These are phyloP conservation scores for Eulithis prunata DNA, from an alignment of 2,888 invertebrate genomes.

Conservation along the genomic window DNA sequence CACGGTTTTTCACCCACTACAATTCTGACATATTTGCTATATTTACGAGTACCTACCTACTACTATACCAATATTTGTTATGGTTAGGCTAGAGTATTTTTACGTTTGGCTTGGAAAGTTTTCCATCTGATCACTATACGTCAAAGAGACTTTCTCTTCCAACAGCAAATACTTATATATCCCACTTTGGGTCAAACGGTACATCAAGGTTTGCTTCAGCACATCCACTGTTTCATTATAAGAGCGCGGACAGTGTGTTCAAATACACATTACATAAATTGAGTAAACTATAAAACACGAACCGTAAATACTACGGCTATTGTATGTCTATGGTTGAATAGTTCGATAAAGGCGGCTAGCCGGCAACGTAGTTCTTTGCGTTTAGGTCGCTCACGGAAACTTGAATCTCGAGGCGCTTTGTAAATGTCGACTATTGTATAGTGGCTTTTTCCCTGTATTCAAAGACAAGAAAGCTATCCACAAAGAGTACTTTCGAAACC, in stretches of 20 bases:
- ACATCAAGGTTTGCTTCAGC: too few relatives aligned
- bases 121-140: too few relatives aligned
- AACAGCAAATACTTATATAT: too few relatives aligned
- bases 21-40: neutral
- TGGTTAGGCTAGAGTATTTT: too few relatives aligned
- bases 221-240: too few relatives aligned
- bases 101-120: too few relatives aligned
- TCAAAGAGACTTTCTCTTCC: too few relatives aligned
- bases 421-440: constrained; percentile 56
- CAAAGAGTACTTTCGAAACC: constrained; percentile 39
- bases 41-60: too few relatives aligned
- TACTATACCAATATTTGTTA: too few relatives aligned
- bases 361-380: constrained; percentile 56
- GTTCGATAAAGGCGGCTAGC: constrained; percentile 59
- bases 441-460: constrained; percentile 54
- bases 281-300: neutral
- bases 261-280: too few relatives aligned
- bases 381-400: constrained; percentile 57
- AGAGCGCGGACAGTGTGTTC: too few relatives aligned
- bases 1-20: neutral
- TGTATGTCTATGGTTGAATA: constrained; percentile 44
- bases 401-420: constrained; percentile 58
- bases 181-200: too few relatives aligned
- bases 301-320: constrained; percentile 31
- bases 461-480: constrained; percentile 42